These are phyloP conservation scores for Lycocorax pyrrhopterus DNA, from an alignment of 2,113 vertebrate genomes.

Conservation along the genomic window DNA sequence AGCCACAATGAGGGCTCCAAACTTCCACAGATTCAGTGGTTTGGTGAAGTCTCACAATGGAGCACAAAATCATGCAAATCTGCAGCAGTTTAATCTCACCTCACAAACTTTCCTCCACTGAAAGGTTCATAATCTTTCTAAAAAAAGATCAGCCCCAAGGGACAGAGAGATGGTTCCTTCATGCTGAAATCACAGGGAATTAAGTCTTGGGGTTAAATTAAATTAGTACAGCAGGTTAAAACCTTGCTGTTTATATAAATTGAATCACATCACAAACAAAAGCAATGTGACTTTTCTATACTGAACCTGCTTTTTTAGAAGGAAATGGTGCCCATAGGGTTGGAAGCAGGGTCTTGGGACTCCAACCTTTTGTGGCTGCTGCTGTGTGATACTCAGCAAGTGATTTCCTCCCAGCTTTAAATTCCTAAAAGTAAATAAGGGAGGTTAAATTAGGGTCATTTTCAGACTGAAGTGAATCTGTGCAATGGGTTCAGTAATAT, in stretches of 20 bases:
- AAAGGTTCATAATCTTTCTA: neutral
- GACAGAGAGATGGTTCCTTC: neutral
- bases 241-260: neutral
- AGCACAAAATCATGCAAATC: neutral
- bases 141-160: neutral
- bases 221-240: neutral
- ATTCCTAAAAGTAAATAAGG: constrained; percentile 12
- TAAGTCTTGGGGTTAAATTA: neutral
- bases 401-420: neutral
- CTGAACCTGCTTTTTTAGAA: neutral
- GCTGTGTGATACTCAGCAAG: neutral
- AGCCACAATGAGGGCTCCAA: neutral
- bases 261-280: neutral
- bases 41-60: neutral
- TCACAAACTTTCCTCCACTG: neutral
- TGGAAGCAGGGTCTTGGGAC: neutral
- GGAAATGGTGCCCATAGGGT: neutral
- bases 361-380: neutral
- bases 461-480: neutral
- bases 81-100: neutral
- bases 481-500: neutral
- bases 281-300: neutral
- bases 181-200: neutral
- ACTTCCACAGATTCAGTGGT: neutral
- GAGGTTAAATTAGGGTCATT: constrained; percentile 4